Conservation (phyloP, 2,113 vertebrate genomes). For the Coracopsis vasa region DNA sequence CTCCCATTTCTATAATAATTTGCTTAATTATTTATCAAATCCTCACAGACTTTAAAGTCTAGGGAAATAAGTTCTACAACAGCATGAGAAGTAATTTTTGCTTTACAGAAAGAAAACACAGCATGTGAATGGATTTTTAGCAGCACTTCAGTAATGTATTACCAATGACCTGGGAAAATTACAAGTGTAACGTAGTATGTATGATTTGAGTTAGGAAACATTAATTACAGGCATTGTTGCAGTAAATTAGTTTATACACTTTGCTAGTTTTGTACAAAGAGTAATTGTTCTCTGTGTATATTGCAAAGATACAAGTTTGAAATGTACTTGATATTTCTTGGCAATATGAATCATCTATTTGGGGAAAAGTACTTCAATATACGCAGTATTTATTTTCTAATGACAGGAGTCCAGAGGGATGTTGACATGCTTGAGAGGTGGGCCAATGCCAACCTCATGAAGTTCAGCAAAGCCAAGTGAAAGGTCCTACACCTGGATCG, state of each 20-base stretch:
- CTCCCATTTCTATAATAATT: neutral
- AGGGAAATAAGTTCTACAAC: neutral
- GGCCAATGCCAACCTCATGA: neutral
- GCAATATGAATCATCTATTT: neutral
- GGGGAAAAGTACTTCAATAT: neutral
- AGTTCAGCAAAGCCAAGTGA: neutral
- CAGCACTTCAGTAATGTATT: neutral
- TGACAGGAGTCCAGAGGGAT: neutral
- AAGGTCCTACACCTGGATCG: neutral
- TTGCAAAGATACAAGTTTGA: neutral
- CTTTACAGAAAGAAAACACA: neutral
- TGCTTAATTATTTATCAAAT: neutral
- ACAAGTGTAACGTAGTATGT: conserved; percentile 10
- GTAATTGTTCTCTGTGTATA: neutral
- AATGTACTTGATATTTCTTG: neutral
- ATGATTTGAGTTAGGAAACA: conserved; percentile 38
- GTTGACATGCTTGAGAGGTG: neutral
- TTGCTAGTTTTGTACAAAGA: conserved; percentile 53
- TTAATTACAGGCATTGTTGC: conserved; percentile 56
- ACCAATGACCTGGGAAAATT: conserved; percentile 44
- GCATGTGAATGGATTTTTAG: neutral
- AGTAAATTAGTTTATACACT: conserved; percentile 66
- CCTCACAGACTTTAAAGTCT: neutral
- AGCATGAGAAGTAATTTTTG: neutral
- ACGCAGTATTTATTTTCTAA: neutral